Base-by-base conservation (phyloP, 2,888 invertebrate species). In the Linyphia triangularis region DNA sequence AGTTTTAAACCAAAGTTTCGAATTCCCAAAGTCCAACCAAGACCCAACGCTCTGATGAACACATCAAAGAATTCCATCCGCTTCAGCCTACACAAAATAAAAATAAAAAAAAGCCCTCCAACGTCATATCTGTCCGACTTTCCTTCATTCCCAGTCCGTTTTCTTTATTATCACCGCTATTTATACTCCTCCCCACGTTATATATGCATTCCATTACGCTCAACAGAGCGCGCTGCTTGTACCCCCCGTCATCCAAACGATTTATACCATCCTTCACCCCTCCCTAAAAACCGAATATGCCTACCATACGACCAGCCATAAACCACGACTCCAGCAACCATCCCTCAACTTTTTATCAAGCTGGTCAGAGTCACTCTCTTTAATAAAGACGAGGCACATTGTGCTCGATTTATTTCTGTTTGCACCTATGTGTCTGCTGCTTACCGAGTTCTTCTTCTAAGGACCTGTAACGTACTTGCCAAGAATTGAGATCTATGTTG, bases 331-430 rank as follows among this genome's bases (percentile, higher is more conserved):
- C 37, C 16, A 59, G 28, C 70, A 16, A 33, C 70, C 65, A 65
- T 65, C 30, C 30, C 24, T 79, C 78, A n/a, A n/a, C n/a, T n/a
- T n/a, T 3, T 40, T 3, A 26, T 2, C 13, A n/a, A 16, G 43
- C 79, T 65, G 75, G 57, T 75, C 84, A 84, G 30, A 67, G 37
- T 26, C 19, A 40, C 63, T 75, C 33, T 22, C 2, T 24, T 22
- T 33, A 79, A 67, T 79, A 51, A 67, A 79, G 79, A 65, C 73
- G 65, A 65, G 57, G 83, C 65, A 70, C 78, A 28, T 67, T 37
- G 43, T 16, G 19, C 72, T 63, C 63, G 30, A 59, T 86, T 63
- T 81, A 81, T 81, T 81, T 86, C 73, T 75, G 63, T 67, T 75
- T 57, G 67, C 72, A 73, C 65, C 67, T 24, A 30, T 28, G 72